A percentile compares a stretch with the other conserved stretches of the same genome.
Evolutionary conservation across 2,113 vertebrate species (phyloP).

Genomic region (Otocyon megalotis): DNA sequence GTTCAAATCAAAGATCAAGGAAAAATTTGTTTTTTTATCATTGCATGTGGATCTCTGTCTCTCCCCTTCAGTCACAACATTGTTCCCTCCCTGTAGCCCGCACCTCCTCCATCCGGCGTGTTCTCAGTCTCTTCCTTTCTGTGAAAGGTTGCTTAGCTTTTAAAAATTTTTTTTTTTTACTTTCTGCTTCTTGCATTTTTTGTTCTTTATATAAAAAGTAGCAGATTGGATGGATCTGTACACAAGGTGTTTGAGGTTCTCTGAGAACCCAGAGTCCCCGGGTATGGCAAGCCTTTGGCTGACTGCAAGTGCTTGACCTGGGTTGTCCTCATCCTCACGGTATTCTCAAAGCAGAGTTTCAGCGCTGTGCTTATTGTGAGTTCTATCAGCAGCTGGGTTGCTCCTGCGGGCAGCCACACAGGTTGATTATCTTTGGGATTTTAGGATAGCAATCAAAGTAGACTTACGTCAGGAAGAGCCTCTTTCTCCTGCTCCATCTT

Average conservation of each 20-base stretch:
- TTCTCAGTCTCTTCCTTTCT: constrained; percentile 82
- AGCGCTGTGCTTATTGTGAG: background rate
- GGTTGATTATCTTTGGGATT: background rate
- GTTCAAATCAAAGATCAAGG: constrained; percentile 74
- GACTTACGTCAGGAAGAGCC: background rate
- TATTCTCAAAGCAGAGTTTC: background rate
- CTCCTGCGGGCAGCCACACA: background rate
- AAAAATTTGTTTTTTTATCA: constrained; percentile 4
- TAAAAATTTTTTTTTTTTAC: background rate
- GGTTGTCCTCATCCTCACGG: background rate
- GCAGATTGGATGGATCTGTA: constrained; percentile 60
- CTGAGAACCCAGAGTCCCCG: constrained; percentile 55
- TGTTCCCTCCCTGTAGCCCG: background rate
- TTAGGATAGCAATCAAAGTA: constrained; percentile 28
- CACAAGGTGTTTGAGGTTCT: constrained; percentile 63
- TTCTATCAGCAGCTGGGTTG: background rate
- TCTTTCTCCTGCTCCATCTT: background rate
- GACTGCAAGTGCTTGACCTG: background rate
- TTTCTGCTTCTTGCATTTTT: constrained; percentile 45
- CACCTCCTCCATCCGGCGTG: background rate
- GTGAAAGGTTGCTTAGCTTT: constrained; percentile 82
- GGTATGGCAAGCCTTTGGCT: background rate
- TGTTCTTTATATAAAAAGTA: constrained; percentile 72
- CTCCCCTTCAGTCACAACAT: background rate
- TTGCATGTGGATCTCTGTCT: constrained; percentile 36